A percentile compares a stretch with the other conserved stretches of the same genome.
Evolutionary conservation across 1,140 invertebrate species (phyloP).

Genomic region (Eupeodes corollae): DNA sequence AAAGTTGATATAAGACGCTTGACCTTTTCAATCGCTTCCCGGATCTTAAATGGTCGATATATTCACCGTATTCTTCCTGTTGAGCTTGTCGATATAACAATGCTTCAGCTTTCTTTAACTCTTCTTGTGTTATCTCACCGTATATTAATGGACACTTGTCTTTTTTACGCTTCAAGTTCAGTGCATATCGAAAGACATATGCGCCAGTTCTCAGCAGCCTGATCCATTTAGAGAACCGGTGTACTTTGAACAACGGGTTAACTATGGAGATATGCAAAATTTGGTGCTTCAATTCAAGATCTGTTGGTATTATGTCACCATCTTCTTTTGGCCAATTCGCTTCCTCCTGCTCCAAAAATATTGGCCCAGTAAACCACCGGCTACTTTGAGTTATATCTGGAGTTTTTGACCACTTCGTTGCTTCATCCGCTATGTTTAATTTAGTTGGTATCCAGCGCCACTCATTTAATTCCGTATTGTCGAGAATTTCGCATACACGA

Average conservation of each 20-base stretch:
- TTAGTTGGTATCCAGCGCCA: slow-evolving; percentile 13
- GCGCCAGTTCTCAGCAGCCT: not conserved
- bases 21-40: not conserved
- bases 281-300: not conserved
- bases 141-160: not conserved
- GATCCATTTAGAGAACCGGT: not conserved
- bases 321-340: not conserved
- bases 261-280: not conserved
- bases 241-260: not conserved
- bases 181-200: not conserved
- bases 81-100: too few relatives aligned
- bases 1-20: not conserved
- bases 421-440: slow-evolving; percentile 20
- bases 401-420: too few relatives aligned
- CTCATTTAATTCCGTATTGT: slow-evolving; percentile 5
- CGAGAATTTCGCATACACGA: slow-evolving; percentile 15
- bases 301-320: not conserved
- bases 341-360: not conserved
- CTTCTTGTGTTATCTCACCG: too few relatives aligned
- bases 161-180: not conserved
- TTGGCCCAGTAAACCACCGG: not conserved
- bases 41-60: too few relatives aligned
- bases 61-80: too few relatives aligned
- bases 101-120: too few relatives aligned
- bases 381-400: not conserved